Percentiles rank a stretch among this genome's conserved stretches.
Conservation (phyloP, 2,888 invertebrate genomes). For the Gryllus longicercus region DNA sequence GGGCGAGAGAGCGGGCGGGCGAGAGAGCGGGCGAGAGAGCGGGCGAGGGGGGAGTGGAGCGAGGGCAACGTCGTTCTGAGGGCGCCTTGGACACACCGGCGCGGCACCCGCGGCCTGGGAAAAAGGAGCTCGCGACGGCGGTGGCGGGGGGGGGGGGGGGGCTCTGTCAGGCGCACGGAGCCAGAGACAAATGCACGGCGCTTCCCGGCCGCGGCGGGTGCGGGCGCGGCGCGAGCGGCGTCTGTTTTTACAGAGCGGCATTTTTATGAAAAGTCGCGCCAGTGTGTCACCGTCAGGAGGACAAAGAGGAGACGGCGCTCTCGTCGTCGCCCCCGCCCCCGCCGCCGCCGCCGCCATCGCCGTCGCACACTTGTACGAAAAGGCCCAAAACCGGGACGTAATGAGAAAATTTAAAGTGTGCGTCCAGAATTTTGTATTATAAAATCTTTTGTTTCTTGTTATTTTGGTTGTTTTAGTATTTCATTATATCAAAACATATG, state of each 20-base stretch:
- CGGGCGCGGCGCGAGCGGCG: not conserved
- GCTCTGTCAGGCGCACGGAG: conserved; percentile 7
- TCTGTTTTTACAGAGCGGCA: conserved; percentile 8
- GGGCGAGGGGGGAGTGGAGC: not conserved
- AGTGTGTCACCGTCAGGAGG: not conserved
- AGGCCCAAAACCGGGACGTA: no score
- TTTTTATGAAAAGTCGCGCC: conserved; percentile 10
- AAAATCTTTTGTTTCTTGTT: no score
- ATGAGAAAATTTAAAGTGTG: no score
- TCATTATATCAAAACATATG: no score
- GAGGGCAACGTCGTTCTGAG: no score
- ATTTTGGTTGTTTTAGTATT: no score
- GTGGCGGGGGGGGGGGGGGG: not conserved
- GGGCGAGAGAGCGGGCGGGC: no score
- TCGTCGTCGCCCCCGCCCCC: not conserved
- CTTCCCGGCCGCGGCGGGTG: not conserved
- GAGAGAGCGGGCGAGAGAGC: not conserved
- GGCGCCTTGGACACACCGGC: no score
- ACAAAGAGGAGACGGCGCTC: conserved; percentile 8
- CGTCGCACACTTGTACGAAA: no score
- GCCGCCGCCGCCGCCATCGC: no score
- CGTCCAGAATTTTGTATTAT: no score
- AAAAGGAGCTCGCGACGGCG: not conserved
- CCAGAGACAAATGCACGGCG: conserved; percentile 5
- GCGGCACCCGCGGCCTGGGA: not conserved